Evolutionary conservation across 2,888 invertebrate species (phyloP), one percentile per base, ranked within the genome.

Genomic region (Caenorhabditis uteleia): DNA sequence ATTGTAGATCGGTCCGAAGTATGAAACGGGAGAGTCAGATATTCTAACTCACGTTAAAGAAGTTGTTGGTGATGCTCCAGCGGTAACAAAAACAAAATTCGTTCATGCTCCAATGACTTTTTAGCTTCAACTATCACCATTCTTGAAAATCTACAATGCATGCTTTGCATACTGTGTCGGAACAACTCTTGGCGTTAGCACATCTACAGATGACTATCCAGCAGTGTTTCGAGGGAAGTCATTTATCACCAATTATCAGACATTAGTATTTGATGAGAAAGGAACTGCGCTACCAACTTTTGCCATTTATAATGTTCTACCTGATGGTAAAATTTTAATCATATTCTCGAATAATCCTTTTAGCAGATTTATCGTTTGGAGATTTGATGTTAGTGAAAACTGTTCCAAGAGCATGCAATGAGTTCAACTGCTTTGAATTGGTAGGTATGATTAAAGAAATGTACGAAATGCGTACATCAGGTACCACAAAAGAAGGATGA

Each of bases 141-240:
- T 58, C 21, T 38, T 60, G 1, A 31, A 51, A 7, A 43, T 66
- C 4, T 66, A 66, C n/a, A 48, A 66, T 26, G 59, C 59, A 14
- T 66, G 66, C 31, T 66, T 50, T 50, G 27, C 66, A 16, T 66
- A 66, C 14, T 66, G 66, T 38, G 36, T 59, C 1, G 66, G 66
- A 4, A 49, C 66, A 5, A 14, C 44, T 21, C 23, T 40, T 26
- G 66, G 66, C 5, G 56, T 44, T 8, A 51, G 50, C 27, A 50
- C 42, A n/a, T 29, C 36, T 34, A 45, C 49, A 1, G 29, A 42
- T 21, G 51, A 65, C 31, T 65, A 65, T 38, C 58, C 45, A 14
- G n/a, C 18, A 2, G 46, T 50, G 1, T 49, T 65, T 43, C 42
- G 38, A 18, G 54, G 50, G n/a, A 58, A 55, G n/a, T n/a, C n/a